Evolutionary conservation across 2,888 invertebrate genomes (phyloP).

Genomic region (Candidula unifasciata): DNA sequence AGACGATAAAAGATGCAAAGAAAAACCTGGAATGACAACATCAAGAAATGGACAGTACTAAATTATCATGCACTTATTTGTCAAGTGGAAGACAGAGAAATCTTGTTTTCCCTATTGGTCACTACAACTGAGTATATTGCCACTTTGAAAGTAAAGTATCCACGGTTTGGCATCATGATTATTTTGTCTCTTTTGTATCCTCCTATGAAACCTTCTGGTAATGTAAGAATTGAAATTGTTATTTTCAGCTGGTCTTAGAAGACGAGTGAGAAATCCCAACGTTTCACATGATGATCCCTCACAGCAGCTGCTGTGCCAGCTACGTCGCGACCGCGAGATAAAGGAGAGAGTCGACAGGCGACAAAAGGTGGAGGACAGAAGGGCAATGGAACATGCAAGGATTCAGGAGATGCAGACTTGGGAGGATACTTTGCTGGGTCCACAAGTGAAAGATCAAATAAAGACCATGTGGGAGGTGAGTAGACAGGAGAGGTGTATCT

Average conservation of each 20-base stretch:
- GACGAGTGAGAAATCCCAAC: slow-evolving; percentile 62
- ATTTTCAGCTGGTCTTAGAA: slow-evolving; percentile 59
- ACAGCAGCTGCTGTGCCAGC: slow-evolving; percentile 72
- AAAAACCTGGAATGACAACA: no score
- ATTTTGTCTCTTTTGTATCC: no score
- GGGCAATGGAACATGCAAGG: slow-evolving; percentile 76
- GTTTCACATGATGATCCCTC: slow-evolving; percentile 69
- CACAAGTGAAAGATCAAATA: slow-evolving; percentile 78
- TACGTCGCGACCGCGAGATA: slow-evolving; percentile 75
- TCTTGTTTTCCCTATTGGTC: no score
- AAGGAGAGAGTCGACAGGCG: slow-evolving; percentile 73
- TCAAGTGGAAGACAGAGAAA: no score
- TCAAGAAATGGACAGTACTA: no score
- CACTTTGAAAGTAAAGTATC: no score
- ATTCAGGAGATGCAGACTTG: slow-evolving; percentile 71
- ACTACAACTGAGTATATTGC: no score
- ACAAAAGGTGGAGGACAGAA: slow-evolving; percentile 74
- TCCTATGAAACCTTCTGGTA: no score
- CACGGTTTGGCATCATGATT: no score
- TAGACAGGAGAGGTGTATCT: no score
- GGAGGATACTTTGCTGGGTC: slow-evolving; percentile 79
- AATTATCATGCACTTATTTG: no score
- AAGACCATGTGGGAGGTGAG: slow-evolving; percentile 82
- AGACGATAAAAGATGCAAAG: no score
- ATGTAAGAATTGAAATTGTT: neutral